phyloP scores from a whole-genome alignment of 2,113 vertebrate species.

The Strix aluco region DNA sequence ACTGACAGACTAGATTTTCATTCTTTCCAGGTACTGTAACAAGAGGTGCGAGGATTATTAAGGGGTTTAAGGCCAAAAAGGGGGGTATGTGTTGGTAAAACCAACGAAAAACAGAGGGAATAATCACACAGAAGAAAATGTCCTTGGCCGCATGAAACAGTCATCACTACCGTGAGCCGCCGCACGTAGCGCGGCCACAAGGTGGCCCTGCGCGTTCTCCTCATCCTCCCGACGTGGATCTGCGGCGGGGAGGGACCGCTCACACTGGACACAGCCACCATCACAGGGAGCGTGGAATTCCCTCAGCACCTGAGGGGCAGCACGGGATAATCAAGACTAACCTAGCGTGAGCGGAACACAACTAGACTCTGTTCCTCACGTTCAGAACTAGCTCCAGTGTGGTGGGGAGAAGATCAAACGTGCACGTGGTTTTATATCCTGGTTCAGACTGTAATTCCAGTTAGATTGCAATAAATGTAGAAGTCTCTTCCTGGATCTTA shows the following conservation, averaged over 20 bases:
- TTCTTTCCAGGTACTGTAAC: neutral
- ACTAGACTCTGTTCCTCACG: neutral
- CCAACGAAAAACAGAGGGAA: neutral
- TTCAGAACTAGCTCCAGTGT: conserved; percentile 7
- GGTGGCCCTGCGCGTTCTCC: conserved; percentile 23
- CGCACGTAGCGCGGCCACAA: neutral
- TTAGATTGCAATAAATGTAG: neutral
- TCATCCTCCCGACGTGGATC: neutral
- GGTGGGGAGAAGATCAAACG: neutral
- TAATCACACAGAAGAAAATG: neutral
- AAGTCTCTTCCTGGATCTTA: conserved; percentile 20
- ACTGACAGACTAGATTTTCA: neutral
- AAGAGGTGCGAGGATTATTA: neutral
- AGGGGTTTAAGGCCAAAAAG: conserved; percentile 57
- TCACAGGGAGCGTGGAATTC: neutral
- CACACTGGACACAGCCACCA: neutral
- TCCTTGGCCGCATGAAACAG: neutral
- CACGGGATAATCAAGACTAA: neutral
- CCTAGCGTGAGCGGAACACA: neutral
- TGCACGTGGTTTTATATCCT: neutral
- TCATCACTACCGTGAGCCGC: neutral
- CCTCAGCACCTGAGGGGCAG: neutral
- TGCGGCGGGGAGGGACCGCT: neutral
- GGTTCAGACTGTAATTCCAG: conserved; percentile 23
- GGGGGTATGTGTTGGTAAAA: neutral